These are phyloP conservation scores for Siderastrea radians DNA, from an alignment of 92 coral and sea anemone genomes.

Conservation along the genomic window DNA sequence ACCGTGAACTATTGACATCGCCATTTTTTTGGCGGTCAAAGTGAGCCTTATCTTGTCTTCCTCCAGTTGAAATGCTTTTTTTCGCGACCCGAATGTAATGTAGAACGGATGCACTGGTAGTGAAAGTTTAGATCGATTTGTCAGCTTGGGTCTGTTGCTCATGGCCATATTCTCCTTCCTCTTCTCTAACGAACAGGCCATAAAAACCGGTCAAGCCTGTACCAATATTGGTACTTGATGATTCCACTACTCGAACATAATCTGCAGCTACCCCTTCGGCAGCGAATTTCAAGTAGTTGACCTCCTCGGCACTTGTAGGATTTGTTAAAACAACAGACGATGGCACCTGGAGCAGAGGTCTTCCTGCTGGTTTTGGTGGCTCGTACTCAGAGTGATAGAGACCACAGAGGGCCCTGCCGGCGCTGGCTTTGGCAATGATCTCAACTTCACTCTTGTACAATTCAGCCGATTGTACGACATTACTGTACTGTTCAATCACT, in stretches of 20 bases:
- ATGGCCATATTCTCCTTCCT: constrained; percentile 13
- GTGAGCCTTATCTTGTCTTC: constrained; percentile 27
- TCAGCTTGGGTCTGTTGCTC: not conserved
- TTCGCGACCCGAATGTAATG: constrained; percentile 48
- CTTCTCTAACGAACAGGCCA: constrained; percentile 34
- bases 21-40: constrained; percentile 30
- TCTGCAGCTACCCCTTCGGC: constrained; percentile 17
- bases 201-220: constrained; percentile 30
- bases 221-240: constrained; percentile 50
- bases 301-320: constrained; percentile 22
- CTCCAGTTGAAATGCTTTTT: constrained; percentile 41
- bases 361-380: constrained; percentile 31
- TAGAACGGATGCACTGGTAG: constrained; percentile 40
- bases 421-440: constrained; percentile 48
- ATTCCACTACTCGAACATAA: constrained; percentile 30
- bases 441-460: constrained; percentile 40
- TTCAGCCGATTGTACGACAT: constrained; percentile 30
- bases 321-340: constrained; percentile 14
- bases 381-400: constrained; percentile 49
- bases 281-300: constrained; percentile 38
- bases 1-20: constrained; percentile 15
- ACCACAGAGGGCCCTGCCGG: constrained; percentile 52
- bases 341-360: constrained; percentile 40
- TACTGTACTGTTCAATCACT: constrained; percentile 20
- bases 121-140: not conserved